phyloP scores from a whole-genome alignment of 2,888 invertebrate genomes.

The Lasioglossum zephyrum region DNA sequence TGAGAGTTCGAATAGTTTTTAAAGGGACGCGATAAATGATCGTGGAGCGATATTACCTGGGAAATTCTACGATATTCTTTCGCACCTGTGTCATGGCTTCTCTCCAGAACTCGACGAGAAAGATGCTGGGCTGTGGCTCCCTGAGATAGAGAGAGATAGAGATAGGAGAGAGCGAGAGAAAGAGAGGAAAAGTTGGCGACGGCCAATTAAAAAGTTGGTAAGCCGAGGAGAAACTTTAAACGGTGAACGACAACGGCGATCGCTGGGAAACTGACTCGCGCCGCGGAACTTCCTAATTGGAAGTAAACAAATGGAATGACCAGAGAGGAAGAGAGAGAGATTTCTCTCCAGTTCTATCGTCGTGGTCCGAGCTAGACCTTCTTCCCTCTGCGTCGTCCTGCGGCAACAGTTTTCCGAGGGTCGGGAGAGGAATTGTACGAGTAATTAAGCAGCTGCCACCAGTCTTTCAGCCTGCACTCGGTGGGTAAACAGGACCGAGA shows the following conservation, averaged over 20 bases:
- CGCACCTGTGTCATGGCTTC: not conserved
- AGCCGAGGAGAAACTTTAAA: not conserved
- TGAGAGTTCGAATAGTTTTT: slow-evolving; percentile 16
- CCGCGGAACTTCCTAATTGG: slow-evolving; percentile 12
- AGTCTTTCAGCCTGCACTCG: slow-evolving; percentile 38
- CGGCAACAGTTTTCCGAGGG: slow-evolving; percentile 22
- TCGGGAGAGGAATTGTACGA: slow-evolving; percentile 44
- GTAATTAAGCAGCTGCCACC: slow-evolving; percentile 59
- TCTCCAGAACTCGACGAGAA: not conserved
- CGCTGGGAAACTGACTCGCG: not conserved
- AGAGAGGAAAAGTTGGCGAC: not conserved
- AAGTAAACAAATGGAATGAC: slow-evolving; percentile 25
- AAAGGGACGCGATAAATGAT: slow-evolving; percentile 21
- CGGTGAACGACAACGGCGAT: slow-evolving; percentile 5
- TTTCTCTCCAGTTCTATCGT: not conserved
- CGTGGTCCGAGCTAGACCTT: not conserved
- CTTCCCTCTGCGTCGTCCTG: not conserved
- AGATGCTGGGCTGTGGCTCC: not conserved
- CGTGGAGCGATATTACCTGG: not conserved
- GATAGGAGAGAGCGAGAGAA: not conserved
- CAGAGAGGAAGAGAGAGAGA: not conserved
- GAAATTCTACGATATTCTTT: slow-evolving; percentile 18
- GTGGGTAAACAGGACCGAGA: slow-evolving; percentile 25
- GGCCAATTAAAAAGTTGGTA: slow-evolving; percentile 16
- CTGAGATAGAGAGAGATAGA: not conserved